Evolutionary conservation across 1,140 invertebrate genomes (phyloP).

Genomic region (Diuraphis noxia): DNA sequence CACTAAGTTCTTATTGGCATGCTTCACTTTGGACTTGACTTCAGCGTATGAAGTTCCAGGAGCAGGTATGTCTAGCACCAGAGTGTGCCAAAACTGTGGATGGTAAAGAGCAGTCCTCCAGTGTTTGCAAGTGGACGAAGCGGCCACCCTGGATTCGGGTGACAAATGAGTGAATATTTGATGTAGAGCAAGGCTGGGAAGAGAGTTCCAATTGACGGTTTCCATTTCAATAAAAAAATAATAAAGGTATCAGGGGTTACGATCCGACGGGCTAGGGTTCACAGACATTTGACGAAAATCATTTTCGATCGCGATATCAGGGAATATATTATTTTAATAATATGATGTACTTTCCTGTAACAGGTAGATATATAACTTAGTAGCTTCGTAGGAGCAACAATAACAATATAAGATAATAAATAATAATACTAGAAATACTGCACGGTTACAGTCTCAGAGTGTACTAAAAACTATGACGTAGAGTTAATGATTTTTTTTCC

Average conservation of each 20-base stretch:
- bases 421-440: background rate
- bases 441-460: background rate
- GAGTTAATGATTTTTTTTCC: background rate
- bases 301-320: background rate
- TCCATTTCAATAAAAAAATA: constrained; percentile 27
- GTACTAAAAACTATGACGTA: background rate
- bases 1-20: background rate
- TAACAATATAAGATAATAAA: background rate
- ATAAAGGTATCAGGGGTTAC: background rate
- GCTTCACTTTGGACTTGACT: constrained; percentile 3
- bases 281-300: background rate
- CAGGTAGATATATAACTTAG: background rate
- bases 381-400: background rate
- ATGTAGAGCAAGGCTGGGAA: constrained; percentile 68
- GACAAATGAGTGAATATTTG: constrained; percentile 68
- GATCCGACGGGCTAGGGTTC: background rate
- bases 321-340: background rate
- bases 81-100: constrained; percentile 64
- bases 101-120: constrained; percentile 69
- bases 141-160: constrained; percentile 64
- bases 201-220: constrained; percentile 61
- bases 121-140: constrained; percentile 67
- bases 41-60: background rate
- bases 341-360: background rate
- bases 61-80: background rate